Conservation (phyloP, 1,140 invertebrate species). For the Hydropsyche tenuis region DNA sequence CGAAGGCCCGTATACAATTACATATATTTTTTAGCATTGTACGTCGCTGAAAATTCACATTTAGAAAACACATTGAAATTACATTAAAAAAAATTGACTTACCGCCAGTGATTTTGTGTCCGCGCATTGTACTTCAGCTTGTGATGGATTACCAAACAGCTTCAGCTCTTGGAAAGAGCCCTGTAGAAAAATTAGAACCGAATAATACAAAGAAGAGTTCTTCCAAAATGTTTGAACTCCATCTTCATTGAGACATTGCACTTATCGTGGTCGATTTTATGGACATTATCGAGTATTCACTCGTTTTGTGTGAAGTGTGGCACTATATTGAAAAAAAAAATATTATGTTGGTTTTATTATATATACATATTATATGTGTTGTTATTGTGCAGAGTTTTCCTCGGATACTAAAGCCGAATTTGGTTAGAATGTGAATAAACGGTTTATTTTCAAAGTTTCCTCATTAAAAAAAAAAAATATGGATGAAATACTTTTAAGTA, state of each 20-base stretch:
- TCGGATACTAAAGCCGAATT: too few species aligned
- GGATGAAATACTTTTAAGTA: too few species aligned
- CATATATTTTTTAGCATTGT: background rate
- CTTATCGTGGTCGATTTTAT: background rate
- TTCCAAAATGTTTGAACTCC: constrained; percentile 37
- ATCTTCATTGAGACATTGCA: constrained; percentile 47
- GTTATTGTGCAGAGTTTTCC: too few species aligned
- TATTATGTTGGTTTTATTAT: too few species aligned
- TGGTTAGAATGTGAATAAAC: too few species aligned
- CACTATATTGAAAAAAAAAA: too few species aligned
- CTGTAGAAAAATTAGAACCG: constrained; percentile 65
- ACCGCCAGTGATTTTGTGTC: constrained; percentile 61
- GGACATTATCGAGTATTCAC: too few species aligned
- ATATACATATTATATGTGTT: too few species aligned
- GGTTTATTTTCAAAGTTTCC: too few species aligned
- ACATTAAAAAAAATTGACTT: constrained; percentile 49
- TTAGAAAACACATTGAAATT: background rate
- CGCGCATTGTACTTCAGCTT: constrained; percentile 74
- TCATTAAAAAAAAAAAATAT: too few species aligned
- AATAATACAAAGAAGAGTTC: constrained; percentile 36
- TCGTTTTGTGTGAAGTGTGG: too few species aligned
- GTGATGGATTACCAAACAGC: constrained; percentile 69
- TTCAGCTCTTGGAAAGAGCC: constrained; percentile 79
- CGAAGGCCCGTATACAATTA: background rate
- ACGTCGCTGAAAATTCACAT: background rate